Evolutionary conservation across 2,888 invertebrate genomes (phyloP).

Genomic region (Ormyrus nitidulus): DNA sequence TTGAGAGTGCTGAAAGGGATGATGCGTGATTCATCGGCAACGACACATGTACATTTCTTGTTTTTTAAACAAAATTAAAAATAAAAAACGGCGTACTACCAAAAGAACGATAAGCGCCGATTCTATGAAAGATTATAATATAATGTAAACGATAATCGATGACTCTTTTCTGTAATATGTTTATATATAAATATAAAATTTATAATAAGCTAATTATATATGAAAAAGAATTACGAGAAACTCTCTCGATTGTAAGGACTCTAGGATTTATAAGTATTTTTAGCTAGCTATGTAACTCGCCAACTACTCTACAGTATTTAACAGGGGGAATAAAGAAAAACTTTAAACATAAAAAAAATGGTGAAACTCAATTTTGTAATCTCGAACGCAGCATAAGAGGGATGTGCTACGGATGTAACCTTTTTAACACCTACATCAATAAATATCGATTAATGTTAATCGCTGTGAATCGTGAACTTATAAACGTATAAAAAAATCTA

Average conservation of each 20-base stretch:
- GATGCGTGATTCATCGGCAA: conserved; percentile 62
- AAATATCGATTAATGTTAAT: conserved; percentile 58
- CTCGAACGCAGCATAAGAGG: conserved; percentile 33
- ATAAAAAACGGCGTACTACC: conserved; percentile 44
- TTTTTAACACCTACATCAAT: conserved; percentile 52
- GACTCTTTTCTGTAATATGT: conserved; percentile 68
- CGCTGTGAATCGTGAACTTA: conserved; percentile 57
- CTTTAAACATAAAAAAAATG: conserved; percentile 53
- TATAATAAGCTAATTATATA: conserved; percentile 61
- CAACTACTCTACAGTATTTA: conserved; percentile 74
- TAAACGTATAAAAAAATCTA: conserved; percentile 53
- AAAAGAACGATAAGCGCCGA: conserved; percentile 33
- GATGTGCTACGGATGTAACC: conserved; percentile 47
- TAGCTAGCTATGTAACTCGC: conserved; percentile 68
- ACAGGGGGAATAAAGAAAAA: conserved; percentile 59
- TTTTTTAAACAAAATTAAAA: conserved; percentile 58
- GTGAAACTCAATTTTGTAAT: conserved; percentile 55
- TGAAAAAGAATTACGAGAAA: conserved; percentile 58
- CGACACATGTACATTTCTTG: conserved; percentile 67
- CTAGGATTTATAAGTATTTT: conserved; percentile 62
- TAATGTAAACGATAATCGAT: conserved; percentile 58
- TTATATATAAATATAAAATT: conserved; percentile 65
- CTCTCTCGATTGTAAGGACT: conserved; percentile 53
- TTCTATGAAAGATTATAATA: conserved; percentile 55
- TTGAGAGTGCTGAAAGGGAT: conserved; percentile 48